Percentiles rank a stretch among this genome's conserved stretches.
These are phyloP conservation scores for Siphamia tubifer DNA, from an alignment of 2,113 vertebrate species.

Conservation along the genomic window DNA sequence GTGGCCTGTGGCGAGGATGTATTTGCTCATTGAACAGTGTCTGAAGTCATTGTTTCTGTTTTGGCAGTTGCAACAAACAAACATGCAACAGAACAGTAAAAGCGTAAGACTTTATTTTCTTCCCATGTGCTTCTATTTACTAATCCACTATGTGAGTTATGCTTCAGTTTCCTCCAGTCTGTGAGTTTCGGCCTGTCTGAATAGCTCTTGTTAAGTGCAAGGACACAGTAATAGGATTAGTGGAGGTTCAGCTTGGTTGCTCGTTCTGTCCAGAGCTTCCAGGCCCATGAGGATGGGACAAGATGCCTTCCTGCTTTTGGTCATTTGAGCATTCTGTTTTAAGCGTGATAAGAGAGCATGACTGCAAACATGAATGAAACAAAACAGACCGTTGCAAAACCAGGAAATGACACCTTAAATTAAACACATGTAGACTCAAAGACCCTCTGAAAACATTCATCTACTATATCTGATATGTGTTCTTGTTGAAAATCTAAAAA, in stretches of 20 bases:
- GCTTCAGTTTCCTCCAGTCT: slow-evolving; percentile 44
- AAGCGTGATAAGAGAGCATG: neutral
- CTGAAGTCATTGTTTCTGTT: neutral
- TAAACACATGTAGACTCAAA: neutral
- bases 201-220: slow-evolving; percentile 74
- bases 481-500: neutral
- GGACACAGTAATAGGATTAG: slow-evolving; percentile 82
- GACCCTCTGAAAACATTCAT: neutral
- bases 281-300: slow-evolving; percentile 5
- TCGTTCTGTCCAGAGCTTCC: slow-evolving; percentile 45
- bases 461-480: neutral
- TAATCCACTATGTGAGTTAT: no score
- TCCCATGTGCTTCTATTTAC: no score
- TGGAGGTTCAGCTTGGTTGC: slow-evolving; percentile 77
- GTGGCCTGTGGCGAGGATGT: neutral
- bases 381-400: neutral
- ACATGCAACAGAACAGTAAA: neutral
- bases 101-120: no score
- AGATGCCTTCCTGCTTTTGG: slow-evolving; percentile 1
- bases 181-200: slow-evolving; percentile 71
- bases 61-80: neutral
- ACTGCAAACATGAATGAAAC: neutral
- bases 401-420: neutral
- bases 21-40: neutral
- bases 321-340: slow-evolving; percentile 4